phyloP scores from a whole-genome alignment of 2,888 invertebrate species.

The Cetonia aurata region DNA sequence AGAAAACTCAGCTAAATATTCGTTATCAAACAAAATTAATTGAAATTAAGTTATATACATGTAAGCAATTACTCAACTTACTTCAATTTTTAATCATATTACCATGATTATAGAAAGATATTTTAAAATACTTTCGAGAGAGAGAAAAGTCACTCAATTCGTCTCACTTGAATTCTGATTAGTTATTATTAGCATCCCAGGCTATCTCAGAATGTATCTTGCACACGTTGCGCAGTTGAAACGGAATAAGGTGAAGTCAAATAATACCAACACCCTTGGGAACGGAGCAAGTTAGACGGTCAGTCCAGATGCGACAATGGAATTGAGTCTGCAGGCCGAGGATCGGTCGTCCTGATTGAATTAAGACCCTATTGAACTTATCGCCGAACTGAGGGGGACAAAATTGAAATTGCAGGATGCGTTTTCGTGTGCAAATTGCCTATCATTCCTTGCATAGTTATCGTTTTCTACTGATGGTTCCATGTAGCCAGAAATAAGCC shows the following conservation, averaged over 20 bases:
- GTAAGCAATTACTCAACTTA: too few relatives aligned
- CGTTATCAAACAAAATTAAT: too few relatives aligned
- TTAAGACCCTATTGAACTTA: constrained; percentile 63
- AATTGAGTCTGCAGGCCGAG: constrained; percentile 62
- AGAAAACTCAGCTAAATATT: too few relatives aligned
- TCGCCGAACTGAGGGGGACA: constrained; percentile 54
- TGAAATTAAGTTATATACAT: too few relatives aligned
- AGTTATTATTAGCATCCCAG: too few relatives aligned
- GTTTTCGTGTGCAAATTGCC: constrained; percentile 54
- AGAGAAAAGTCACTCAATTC: too few relatives aligned
- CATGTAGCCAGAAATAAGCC: too few relatives aligned
- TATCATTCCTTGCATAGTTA: constrained; percentile 19
- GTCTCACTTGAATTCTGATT: too few relatives aligned
- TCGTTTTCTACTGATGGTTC: neutral
- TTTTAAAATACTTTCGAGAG: too few relatives aligned
- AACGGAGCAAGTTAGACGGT: constrained; percentile 49
- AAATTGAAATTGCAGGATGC: constrained; percentile 51
- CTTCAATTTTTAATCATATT: too few relatives aligned
- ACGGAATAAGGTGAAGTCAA: constrained; percentile 11
- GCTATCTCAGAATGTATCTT: too few relatives aligned
- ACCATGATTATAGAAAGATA: too few relatives aligned
- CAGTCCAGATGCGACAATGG: constrained; percentile 64
- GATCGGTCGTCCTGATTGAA: constrained; percentile 60
- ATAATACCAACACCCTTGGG: constrained; percentile 38
- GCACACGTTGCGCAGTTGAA: constrained; percentile 5